phyloP scores from a whole-genome alignment of 53 echinoderm and acorn worm species.

The Patiria pectinifera region DNA sequence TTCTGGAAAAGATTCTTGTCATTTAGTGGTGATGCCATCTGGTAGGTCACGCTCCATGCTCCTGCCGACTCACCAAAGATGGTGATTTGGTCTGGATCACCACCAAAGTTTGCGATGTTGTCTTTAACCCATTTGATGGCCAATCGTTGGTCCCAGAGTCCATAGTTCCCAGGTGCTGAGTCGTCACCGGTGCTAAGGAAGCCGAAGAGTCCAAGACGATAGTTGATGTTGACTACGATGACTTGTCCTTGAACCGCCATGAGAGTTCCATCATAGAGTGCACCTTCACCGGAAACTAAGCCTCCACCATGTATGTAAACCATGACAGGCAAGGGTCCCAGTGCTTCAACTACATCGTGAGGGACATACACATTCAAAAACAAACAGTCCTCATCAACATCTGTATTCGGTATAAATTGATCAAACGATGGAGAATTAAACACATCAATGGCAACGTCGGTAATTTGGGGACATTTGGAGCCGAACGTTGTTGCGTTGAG shows the following conservation, averaged over 20 bases:
- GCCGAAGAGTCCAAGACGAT: slow-evolving; percentile 75
- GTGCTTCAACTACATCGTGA: not conserved
- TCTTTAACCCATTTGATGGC: slow-evolving; percentile 78
- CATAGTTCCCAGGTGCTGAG: slow-evolving; percentile 65
- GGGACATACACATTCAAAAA: slow-evolving; percentile 72
- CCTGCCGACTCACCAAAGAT: slow-evolving; percentile 69
- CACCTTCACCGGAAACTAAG: slow-evolving; percentile 32
- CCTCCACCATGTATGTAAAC: slow-evolving; percentile 72
- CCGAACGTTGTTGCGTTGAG: slow-evolving; percentile 44
- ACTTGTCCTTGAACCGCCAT: slow-evolving; percentile 64
- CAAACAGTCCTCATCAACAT: slow-evolving; percentile 69
- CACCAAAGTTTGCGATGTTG: slow-evolving; percentile 75
- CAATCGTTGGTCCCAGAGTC: slow-evolving; percentile 72
- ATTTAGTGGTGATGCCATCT: slow-evolving; percentile 46
- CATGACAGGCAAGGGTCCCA: slow-evolving; percentile 67
- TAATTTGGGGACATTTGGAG: slow-evolving; percentile 58
- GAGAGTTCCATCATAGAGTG: slow-evolving; percentile 58
- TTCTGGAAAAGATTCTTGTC: slow-evolving; percentile 45
- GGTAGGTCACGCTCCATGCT: slow-evolving; percentile 42
- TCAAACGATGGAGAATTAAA: too few relatives aligned
- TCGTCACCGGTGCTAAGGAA: slow-evolving; percentile 68
- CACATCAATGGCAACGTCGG: not conserved
- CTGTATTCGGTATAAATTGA: not conserved
- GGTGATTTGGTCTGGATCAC: slow-evolving; percentile 70
- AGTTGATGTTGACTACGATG: slow-evolving; percentile 82